Percentiles rank a stretch among this genome's conserved stretches.
Conservation (phyloP, 1,140 invertebrate genomes). For the Leucophenga varia region DNA sequence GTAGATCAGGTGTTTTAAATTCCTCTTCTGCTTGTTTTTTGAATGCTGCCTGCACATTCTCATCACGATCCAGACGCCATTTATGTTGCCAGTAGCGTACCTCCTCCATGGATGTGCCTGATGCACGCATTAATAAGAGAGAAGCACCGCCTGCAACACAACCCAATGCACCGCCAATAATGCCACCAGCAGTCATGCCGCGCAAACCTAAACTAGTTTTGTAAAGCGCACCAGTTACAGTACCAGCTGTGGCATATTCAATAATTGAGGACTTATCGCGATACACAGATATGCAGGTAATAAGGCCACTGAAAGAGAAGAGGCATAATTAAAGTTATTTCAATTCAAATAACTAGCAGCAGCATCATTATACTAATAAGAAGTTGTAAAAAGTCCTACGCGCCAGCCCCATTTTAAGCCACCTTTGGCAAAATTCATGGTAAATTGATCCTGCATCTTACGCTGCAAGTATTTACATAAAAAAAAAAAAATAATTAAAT, state of each 20-base stretch:
- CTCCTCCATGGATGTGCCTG: constrained; percentile 60
- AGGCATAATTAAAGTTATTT: constrained; percentile 1
- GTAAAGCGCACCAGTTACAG: constrained; percentile 60
- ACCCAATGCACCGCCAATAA: constrained; percentile 60
- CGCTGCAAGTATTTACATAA: no score
- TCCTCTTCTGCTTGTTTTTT: constrained; percentile 29
- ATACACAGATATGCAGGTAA: constrained; percentile 66
- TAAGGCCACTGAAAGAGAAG: constrained; percentile 59
- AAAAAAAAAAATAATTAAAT: constrained; percentile 31
- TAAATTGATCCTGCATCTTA: constrained; percentile 67
- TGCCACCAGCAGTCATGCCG: constrained; percentile 65
- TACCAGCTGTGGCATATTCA: constrained; percentile 67
- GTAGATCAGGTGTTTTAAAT: constrained; percentile 22
- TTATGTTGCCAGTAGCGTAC: constrained; percentile 60
- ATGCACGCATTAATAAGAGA: constrained; percentile 57
- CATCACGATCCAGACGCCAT: constrained; percentile 49
- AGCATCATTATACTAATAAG: constrained; percentile 71
- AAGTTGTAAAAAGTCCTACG: constrained; percentile 63
- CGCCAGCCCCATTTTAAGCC: constrained; percentile 68
- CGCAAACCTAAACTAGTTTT: constrained; percentile 61
- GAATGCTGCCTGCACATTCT: constrained; percentile 40
- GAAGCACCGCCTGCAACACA: constrained; percentile 58
- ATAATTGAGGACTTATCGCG: constrained; percentile 64
- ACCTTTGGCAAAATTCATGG: constrained; percentile 67
- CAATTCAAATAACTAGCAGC: constrained; percentile 10